Base-by-base conservation (phyloP, 2,113 vertebrate genomes). In the Cisticola juncidis region DNA sequence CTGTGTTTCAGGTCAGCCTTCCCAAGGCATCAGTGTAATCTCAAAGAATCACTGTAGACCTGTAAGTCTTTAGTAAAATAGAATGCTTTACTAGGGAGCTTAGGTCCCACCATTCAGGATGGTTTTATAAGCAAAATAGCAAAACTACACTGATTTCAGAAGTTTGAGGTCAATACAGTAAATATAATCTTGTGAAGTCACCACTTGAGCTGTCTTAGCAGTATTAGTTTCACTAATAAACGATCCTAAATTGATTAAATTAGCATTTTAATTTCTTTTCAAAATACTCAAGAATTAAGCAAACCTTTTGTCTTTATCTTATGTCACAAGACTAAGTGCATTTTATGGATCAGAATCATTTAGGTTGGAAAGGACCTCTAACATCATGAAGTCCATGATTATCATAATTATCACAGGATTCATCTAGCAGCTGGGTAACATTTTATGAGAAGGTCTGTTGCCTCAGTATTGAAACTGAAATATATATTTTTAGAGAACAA, bases 141-240 rank as follows among this genome's bases (percentile, higher is more conserved):
- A 64, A 81, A 81, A 60, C 2, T 18, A 38, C 15, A 12, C 6
- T 16, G 11, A 8, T 88, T 68, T 71, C 0, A 0, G 5, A 82
- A 71, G 14, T 44, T 9, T 48, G 53, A 90, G 36, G 10, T 80
- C 44, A 68, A 31, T 45, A 35, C 22, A 69, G 28, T 20, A 70
- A 54, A 71, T 44, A 23, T 16, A 26, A 38, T 42, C 24, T 58
- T 68, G 33, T 68, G 35, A 76, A 68, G 58, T 72, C 53, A 68
- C 6, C 53, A 18, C 23, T 35, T 31, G 17, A 58, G 36, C 42
- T 73, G 8, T 24, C 26, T 60, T 68, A 73, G 35, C 21, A 76
- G 31, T 20, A 69, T 14, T 56, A 26, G 20, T 86, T 88, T 88
- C 38, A 68, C 22, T 54, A 38, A 36, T 18, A 51, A 92, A 81